Evolutionary conservation across 2,113 vertebrate genomes (phyloP).

Genomic region (Eretmochelys imbricata): DNA sequence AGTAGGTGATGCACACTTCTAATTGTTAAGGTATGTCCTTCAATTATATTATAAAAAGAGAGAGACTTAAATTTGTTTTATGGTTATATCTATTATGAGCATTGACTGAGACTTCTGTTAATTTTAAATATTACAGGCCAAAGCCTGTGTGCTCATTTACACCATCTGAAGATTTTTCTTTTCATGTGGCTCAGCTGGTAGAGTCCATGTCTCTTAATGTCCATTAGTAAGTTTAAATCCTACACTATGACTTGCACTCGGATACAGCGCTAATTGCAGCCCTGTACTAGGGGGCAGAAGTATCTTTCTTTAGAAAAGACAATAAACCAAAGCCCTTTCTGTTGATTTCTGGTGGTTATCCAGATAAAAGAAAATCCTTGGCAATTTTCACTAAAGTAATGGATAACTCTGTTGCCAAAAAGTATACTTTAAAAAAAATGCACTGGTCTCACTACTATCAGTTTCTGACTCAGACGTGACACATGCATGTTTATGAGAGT

Average conservation of each 20-base stretch:
- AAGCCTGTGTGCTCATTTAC: neutral
- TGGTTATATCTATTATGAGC: neutral
- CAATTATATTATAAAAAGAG: neutral
- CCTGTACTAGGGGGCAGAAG: neutral
- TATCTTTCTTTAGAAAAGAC: neutral
- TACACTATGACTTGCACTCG: neutral
- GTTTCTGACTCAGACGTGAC: neutral
- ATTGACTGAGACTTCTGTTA: no score
- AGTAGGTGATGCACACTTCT: neutral
- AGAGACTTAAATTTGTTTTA: neutral
- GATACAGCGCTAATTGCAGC: neutral
- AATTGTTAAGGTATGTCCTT: neutral
- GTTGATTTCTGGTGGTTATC: neutral
- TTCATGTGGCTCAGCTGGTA: neutral
- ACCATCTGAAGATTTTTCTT: neutral
- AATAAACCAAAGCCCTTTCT: neutral
- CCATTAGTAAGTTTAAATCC: neutral
- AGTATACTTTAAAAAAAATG: neutral
- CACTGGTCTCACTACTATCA: neutral
- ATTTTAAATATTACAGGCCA: neutral
- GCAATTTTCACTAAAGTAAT: neutral
- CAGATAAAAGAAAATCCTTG: neutral
- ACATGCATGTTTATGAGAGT: neutral
- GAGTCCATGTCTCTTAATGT: neutral
- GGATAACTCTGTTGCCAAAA: neutral